A percentile compares a stretch with the other conserved stretches of the same genome.
phyloP scores from a whole-genome alignment of 2,888 invertebrate species.

The Neoitamus cyanurus region DNA sequence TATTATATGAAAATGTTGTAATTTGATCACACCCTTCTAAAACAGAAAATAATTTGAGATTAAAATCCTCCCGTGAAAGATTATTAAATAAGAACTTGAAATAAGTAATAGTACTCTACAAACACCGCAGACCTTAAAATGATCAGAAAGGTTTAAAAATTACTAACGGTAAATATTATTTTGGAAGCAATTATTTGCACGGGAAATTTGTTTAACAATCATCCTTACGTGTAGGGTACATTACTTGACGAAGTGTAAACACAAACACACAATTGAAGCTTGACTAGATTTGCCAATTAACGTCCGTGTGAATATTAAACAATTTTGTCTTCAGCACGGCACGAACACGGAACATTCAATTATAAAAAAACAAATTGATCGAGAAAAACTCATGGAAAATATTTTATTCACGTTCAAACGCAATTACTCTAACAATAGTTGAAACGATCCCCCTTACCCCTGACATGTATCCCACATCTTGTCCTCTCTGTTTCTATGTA shows the following conservation, averaged over 20 bases:
- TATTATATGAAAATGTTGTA: too few species aligned
- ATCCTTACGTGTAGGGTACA: not conserved
- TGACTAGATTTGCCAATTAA: slow-evolving; percentile 1
- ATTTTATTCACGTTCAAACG: not conserved
- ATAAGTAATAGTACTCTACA: too few species aligned
- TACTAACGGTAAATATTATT: too few species aligned
- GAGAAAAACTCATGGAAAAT: not conserved
- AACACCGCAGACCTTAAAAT: too few species aligned
- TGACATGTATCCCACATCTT: not conserved
- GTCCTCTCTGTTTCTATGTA: not conserved
- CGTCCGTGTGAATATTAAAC: not conserved
- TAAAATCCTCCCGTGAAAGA: too few species aligned
- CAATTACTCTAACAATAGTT: not conserved
- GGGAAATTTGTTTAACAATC: not conserved
- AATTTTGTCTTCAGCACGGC: not conserved
- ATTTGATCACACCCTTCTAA: too few species aligned
- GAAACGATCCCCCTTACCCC: not conserved
- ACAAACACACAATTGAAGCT: not conserved
- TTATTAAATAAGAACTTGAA: too few species aligned
- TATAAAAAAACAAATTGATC: not conserved
- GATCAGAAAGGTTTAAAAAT: too few species aligned
- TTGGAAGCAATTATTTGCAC: not conserved
- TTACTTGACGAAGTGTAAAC: not conserved
- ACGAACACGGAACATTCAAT: not conserved
- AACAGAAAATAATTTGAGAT: too few species aligned